A percentile compares a stretch with the other conserved stretches of the same genome.
Evolutionary conservation across 2,113 vertebrate species (phyloP).

Genomic region (Nerophis lumbriciformis): DNA sequence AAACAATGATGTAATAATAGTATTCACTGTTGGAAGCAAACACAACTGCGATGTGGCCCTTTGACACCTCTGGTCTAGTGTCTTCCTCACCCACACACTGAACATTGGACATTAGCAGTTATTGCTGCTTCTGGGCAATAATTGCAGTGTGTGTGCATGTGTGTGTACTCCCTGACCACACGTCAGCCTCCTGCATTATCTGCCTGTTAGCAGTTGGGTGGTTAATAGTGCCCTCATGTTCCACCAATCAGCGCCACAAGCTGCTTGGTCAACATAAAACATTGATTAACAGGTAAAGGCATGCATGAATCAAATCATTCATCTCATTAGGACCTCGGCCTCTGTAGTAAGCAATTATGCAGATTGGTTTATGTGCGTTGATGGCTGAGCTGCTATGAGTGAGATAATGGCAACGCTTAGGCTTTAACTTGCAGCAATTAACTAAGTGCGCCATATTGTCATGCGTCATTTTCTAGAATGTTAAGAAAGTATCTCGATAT

Average conservation of each 20-base stretch:
- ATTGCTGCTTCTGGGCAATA: slow-evolving; percentile 4
- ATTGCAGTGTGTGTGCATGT: slow-evolving; percentile 3
- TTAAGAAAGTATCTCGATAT: neutral
- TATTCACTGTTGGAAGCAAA: no score
- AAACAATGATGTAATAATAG: no score
- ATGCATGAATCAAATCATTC: slow-evolving; percentile 12
- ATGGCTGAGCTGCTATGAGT: slow-evolving; percentile 15
- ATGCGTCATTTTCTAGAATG: neutral
- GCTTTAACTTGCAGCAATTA: slow-evolving; percentile 14
- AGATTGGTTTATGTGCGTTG: slow-evolving; percentile 26
- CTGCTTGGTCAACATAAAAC: slow-evolving; percentile 35
- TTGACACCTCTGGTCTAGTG: neutral
- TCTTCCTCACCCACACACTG: neutral
- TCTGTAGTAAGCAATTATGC: slow-evolving; percentile 15
- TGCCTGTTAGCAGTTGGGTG: slow-evolving; percentile 42
- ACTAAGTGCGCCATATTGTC: neutral
- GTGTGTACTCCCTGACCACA: slow-evolving; percentile 29
- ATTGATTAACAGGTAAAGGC: slow-evolving; percentile 29
- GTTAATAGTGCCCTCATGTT: slow-evolving; percentile 46
- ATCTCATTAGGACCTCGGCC: slow-evolving; percentile 20
- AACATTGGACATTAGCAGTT: slow-evolving; percentile 31
- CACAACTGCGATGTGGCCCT: no score
- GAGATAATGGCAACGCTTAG: slow-evolving; percentile 14
- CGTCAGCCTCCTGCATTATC: slow-evolving; percentile 30
- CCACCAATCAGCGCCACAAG: slow-evolving; percentile 36